Evolutionary conservation across 2,113 vertebrate genomes (phyloP), one percentile per base, ranked within the genome.

Genomic region (Vidua chalybeata): DNA sequence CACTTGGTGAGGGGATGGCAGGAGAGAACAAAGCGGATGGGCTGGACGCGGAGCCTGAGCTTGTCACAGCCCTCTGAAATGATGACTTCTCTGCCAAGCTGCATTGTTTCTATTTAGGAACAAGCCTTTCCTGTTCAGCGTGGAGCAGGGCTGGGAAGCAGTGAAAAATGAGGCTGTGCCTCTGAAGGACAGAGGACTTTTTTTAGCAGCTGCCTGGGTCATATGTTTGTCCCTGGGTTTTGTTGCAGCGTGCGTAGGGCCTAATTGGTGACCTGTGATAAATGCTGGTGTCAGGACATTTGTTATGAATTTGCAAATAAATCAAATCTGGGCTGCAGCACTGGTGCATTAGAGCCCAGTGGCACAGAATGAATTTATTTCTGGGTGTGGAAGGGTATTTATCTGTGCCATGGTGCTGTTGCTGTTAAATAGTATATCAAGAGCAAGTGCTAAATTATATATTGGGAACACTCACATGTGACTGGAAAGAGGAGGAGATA

Each of bases 231-330:
- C 88, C 89, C 58, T 46, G 51, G 79, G 82, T 93, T 91, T 84
- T 77, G 87, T 79, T 73, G 79, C 82, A 35, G 82, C 4, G 10
- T 64, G 46, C 4, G 3, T 62, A 56, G 68, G 58, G 71, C 84
- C 83, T 94, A 30, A 66, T 75, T 56, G 95, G 62, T 85, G 82
- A 33, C 45, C 7, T 3, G 69, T 90, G 93, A 97, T 92, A 94
- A 96, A 94, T 84, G 80, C 48, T 66, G 8, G 66, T 95, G 96
- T 92, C 94, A 84, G 90, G 64, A 28, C 55, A 27, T 86, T 90
- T 55, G 91, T 63, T 82, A 80, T 7, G 77, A 83, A 94, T 91
- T 88, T 93, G 94, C 88, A 95, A 84, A 92, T 95, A 74, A 94
- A 95, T 84, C 52, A 81, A 54, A 46, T 89, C 76, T 58, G 69